Evolutionary conservation across 2,797 vertebrate species (phyloP).

Genomic region (Mus spretus): DNA sequence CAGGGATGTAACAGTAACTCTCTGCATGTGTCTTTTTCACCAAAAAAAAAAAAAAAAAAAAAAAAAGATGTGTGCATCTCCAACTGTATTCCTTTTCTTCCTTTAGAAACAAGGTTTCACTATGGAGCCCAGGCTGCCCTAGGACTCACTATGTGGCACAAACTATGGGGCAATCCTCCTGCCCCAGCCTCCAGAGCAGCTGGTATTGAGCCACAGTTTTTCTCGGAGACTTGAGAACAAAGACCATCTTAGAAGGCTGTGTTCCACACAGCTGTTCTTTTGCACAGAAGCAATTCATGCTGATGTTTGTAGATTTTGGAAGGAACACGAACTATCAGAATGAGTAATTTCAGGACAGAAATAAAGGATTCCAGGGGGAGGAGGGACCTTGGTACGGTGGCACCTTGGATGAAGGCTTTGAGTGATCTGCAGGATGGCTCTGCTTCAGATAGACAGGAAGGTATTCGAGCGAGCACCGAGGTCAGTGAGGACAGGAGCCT

Average conservation of each 20-base stretch:
- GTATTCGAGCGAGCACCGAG: background rate
- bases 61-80: background rate
- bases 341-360: background rate
- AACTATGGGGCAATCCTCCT: background rate
- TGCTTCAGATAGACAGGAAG: background rate
- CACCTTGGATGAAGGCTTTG: background rate
- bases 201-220: background rate
- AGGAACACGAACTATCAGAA: background rate
- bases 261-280: background rate
- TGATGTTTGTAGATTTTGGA: background rate
- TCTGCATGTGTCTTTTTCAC: background rate
- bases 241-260: background rate
- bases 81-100: background rate
- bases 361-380: background rate
- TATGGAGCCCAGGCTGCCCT: background rate
- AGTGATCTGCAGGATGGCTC: background rate
- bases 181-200: background rate
- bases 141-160: background rate
- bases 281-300: background rate
- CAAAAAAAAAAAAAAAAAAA: too few relatives aligned
- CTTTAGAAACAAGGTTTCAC: background rate
- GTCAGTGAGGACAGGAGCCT: background rate
- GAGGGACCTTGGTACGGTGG: accelerated
- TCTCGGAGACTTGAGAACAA: background rate
- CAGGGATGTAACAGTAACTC: background rate